Evolutionary conservation across 2,797 vertebrate species (phyloP).

Genomic region (Spinus pinus): DNA sequence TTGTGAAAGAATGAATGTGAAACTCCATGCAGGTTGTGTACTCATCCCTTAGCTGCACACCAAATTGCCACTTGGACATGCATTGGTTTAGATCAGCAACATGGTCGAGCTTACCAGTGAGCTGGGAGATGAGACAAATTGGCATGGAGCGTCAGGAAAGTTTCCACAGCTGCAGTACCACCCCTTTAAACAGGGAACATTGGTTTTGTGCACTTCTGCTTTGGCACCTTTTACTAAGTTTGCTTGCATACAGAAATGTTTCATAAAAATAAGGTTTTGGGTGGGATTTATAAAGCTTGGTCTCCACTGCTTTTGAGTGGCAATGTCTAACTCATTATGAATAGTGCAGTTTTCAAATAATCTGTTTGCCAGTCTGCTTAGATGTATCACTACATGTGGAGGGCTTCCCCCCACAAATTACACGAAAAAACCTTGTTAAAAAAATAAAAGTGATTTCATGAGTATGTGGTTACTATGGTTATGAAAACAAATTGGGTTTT

Average conservation of each 20-base stretch:
- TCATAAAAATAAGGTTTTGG: background rate
- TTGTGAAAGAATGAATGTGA: background rate
- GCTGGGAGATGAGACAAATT: slow-evolving; percentile 3
- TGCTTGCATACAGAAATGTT: background rate
- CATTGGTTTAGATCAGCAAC: background rate
- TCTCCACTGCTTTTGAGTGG: background rate
- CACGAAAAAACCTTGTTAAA: background rate
- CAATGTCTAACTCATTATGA: background rate
- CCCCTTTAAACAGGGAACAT: background rate
- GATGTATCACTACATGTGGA: background rate
- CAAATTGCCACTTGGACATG: background rate
- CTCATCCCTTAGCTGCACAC: background rate
- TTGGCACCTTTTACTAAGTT: background rate
- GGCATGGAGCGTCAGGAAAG: background rate
- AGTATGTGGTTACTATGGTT: slow-evolving; percentile 29
- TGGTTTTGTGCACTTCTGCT: background rate
- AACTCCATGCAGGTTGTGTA: background rate
- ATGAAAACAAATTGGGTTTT: slow-evolving; percentile 41
- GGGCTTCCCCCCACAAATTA: background rate
- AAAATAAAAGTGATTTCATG: background rate
- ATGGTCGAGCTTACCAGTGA: background rate
- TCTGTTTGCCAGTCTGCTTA: background rate
- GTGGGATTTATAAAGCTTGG: background rate
- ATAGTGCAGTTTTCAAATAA: background rate
- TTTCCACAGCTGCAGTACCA: slow-evolving; percentile 2